These are phyloP conservation scores for Manis pentadactyla DNA, from an alignment of 2,797 vertebrate genomes.

Conservation along the genomic window DNA sequence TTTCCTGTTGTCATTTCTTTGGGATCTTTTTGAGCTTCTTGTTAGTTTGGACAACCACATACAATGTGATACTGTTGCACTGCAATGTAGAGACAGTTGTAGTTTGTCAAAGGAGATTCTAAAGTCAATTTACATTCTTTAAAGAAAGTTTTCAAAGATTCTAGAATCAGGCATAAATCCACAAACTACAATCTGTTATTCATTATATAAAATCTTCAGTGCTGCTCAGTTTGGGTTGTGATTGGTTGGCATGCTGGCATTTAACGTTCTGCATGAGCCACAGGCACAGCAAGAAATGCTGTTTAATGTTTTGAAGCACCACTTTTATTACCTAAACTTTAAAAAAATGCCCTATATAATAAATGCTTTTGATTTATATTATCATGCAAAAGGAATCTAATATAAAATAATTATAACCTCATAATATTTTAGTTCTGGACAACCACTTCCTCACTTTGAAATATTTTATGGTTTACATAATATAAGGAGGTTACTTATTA, in stretches of 20 bases:
- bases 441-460: conserved; percentile 64
- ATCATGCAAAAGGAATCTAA: conserved; percentile 79
- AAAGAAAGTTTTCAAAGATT: conserved; percentile 8
- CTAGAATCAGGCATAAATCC: not conserved
- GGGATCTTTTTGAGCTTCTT: not conserved
- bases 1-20: not conserved
- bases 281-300: conserved; percentile 67
- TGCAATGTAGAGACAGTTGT: not conserved
- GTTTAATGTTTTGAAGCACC: conserved; percentile 75
- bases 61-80: not conserved
- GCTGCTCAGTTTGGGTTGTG: conserved; percentile 29
- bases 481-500: conserved; percentile 63
- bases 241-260: conserved; percentile 67
- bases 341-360: conserved; percentile 51
- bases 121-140: not conserved
- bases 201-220: conserved; percentile 56
- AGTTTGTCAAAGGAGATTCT: not conserved
- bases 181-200: conserved; percentile 52
- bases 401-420: conserved; percentile 78
- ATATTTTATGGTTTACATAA: conserved; percentile 71
- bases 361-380: conserved; percentile 76
- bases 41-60: not conserved
- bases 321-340: conserved; percentile 72
- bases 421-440: conserved; percentile 67
- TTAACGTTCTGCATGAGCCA: conserved; percentile 64